Conservation (phyloP, 2,888 invertebrate species). For the Eristalinus aeneus region DNA sequence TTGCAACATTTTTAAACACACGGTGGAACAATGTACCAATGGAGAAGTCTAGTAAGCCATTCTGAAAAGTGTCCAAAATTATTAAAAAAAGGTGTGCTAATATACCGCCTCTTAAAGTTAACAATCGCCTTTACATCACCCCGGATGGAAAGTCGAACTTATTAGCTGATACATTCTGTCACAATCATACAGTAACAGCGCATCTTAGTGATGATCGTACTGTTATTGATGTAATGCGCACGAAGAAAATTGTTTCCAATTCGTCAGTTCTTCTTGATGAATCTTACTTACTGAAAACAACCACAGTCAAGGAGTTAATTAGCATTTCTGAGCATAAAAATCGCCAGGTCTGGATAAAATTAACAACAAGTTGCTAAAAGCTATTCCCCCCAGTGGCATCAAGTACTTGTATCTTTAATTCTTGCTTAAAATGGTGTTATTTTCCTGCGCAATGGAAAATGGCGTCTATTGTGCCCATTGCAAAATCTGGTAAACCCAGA, state of each 20-base stretch:
- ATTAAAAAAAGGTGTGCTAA: neutral
- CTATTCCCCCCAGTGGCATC: neutral
- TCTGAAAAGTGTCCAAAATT: neutral
- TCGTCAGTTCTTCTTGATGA: neutral
- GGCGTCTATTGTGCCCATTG: too few species aligned
- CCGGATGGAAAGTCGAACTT: neutral
- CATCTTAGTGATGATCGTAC: neutral
- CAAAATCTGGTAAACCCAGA: too few species aligned
- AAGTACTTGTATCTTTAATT: too few species aligned
- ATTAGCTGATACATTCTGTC: neutral
- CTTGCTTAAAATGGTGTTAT: too few species aligned
- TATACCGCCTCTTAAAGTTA: neutral
- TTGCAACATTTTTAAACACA: neutral
- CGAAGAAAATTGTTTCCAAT: neutral
- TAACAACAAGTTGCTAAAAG: neutral
- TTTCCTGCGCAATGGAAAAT: too few species aligned
- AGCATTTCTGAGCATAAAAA: neutral
- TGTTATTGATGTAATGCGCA: neutral
- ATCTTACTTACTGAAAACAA: neutral
- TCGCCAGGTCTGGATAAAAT: neutral
- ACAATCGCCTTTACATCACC: constrained; percentile 1
- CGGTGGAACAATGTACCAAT: neutral
- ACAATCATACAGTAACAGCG: neutral
- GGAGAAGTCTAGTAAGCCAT: neutral
- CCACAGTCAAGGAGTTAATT: neutral